These are phyloP conservation scores for Urocyon cinereoargenteus DNA, from an alignment of 2,797 vertebrate species.

Conservation along the genomic window DNA sequence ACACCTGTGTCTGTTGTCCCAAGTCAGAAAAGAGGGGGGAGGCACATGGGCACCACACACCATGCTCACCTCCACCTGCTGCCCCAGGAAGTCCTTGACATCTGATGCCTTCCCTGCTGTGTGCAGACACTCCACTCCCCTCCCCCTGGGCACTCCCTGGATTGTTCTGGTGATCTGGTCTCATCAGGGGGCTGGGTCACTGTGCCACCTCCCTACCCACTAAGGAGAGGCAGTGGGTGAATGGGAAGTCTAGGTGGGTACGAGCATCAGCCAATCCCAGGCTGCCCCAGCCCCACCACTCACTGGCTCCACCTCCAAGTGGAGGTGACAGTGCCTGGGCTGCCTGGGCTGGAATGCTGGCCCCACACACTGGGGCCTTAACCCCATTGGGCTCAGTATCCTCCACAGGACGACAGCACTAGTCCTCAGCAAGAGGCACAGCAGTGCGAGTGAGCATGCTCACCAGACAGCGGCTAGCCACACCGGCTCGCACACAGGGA, in stretches of 20 bases:
- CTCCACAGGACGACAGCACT: background rate
- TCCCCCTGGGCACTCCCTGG: background rate
- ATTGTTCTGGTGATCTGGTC: background rate
- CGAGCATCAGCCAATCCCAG: background rate
- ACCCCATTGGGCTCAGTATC: fast-evolving
- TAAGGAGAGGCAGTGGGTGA: background rate
- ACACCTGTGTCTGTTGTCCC: background rate
- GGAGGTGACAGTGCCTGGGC: background rate
- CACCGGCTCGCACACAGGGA: fast-evolving
- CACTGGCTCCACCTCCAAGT: background rate
- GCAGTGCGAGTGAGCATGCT: background rate
- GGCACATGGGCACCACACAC: fast-evolving
- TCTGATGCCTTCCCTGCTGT: background rate
- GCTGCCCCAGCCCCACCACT: background rate
- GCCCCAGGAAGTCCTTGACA: background rate
- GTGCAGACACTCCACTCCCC: background rate
- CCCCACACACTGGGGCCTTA: background rate
- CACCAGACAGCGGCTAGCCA: background rate
- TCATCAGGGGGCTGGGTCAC: background rate
- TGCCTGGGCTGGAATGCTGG: background rate
- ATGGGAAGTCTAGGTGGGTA: background rate
- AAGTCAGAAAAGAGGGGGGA: background rate
- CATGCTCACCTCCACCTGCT: background rate
- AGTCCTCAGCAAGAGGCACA: background rate
- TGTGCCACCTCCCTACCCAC: too few relatives aligned